Conservation (phyloP, 2,888 invertebrate genomes). For the Rhingia rostrata region DNA sequence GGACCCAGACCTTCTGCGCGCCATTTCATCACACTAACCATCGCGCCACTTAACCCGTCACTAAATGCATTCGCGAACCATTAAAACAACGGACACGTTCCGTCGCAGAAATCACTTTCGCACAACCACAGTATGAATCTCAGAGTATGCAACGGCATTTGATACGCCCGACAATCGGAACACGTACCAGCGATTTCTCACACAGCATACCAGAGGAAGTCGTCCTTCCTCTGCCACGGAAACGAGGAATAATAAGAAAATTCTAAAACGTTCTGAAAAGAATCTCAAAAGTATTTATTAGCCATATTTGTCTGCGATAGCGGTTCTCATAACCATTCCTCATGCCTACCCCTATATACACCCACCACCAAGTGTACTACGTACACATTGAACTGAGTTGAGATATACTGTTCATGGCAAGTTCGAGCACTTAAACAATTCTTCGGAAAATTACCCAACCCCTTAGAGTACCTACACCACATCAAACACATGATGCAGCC, state of each 20-base stretch:
- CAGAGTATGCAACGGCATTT: constrained; percentile 36
- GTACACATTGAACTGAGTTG: background rate
- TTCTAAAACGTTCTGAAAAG: constrained; percentile 56
- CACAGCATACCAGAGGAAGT: background rate
- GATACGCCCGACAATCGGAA: constrained; percentile 56
- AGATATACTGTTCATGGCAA: constrained; percentile 55
- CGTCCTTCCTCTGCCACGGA: background rate
- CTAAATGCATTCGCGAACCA: constrained; percentile 17
- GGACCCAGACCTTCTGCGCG: no score
- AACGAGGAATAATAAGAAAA: constrained; percentile 39
- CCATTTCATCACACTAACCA: no score
- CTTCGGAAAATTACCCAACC: constrained; percentile 69
- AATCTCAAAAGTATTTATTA: constrained; percentile 73
- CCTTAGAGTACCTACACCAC: constrained; percentile 23
- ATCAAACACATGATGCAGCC: constrained; percentile 66
- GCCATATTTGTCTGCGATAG: constrained; percentile 72
- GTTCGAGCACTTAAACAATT: constrained; percentile 74
- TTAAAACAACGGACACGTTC: constrained; percentile 55
- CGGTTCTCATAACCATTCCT: constrained; percentile 65
- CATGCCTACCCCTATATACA: constrained; percentile 40
- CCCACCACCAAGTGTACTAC: background rate
- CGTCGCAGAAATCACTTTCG: constrained; percentile 41
- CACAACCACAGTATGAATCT: constrained; percentile 18
- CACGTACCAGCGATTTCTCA: constrained; percentile 59
- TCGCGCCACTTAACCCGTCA: background rate